Base-by-base conservation (phyloP, 1,140 invertebrate species). In the Heliothis subflexa region DNA sequence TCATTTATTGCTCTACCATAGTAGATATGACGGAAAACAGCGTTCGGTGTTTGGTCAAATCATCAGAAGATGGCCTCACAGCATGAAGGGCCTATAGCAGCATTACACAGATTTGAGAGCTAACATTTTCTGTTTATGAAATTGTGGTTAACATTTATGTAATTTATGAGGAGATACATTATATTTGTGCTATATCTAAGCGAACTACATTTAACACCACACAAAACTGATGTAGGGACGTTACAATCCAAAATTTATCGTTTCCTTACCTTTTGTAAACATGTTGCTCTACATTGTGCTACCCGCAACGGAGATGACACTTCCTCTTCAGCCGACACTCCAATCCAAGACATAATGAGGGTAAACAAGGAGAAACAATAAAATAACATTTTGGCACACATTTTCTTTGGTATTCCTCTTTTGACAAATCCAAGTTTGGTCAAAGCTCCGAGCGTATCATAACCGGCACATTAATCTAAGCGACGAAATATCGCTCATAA, bases 251-350 rank as follows among this genome's bases (percentile, higher is more conserved):
- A 71, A 40, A 54, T 40, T 33, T 54, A 54, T 55, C 25, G 52
- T 71, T 71, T 59, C 21, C 79, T 85, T 95, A 96, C 96, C 96
- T 95, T 96, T 95, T 96, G 95, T 81, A 96, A 95, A 92, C 96
- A 96, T 78, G 96, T 96, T 62, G 96, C 96, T 87, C 96, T 91
- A 87, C 96, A 96, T 85, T 96, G 96, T 66, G 96, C 96, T 76
- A 96, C 96, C 80, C 96, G 95, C 71, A 96, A 91, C 25, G 96
- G 96, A 81, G 96, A 96, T 62, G 96, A 96, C 72, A 96, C 95
- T 88, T 96, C 96, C 93, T 96, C 93, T 81, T 94, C 93, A 68
- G 93, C 93, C 16, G 88, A 64, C 85, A 94, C 92, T 88, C 90
- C 91, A 91, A 92, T 93, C 93, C 93, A 93, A 82, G 87, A 90